phyloP scores from a whole-genome alignment of 1,140 invertebrate species.

The Drosophila lini region DNA sequence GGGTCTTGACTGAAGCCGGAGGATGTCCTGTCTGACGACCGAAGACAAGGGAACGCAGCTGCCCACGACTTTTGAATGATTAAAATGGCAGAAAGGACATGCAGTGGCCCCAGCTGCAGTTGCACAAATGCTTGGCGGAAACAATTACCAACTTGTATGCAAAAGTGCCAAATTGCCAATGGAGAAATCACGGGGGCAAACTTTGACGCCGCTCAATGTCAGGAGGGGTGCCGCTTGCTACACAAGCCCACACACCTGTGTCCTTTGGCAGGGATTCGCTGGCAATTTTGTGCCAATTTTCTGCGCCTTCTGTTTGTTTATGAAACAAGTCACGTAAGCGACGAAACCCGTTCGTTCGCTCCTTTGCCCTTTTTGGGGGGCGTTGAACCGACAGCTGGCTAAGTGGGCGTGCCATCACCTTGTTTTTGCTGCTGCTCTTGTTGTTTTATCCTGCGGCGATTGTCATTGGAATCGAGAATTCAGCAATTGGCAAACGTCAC shows the following conservation, averaged over 20 bases:
- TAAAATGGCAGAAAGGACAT: constrained; percentile 45
- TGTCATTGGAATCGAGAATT: constrained; percentile 78
- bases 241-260: constrained; percentile 7
- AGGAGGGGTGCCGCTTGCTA: constrained; percentile 5
- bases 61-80: constrained; percentile 73
- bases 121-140: constrained; percentile 67
- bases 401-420: constrained; percentile 75
- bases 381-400: constrained; percentile 67
- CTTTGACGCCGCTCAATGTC: constrained; percentile 65
- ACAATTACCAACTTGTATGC: constrained; percentile 80
- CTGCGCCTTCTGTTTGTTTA: constrained; percentile 77
- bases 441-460: constrained; percentile 47
- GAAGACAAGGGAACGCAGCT: constrained; percentile 46
- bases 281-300: constrained; percentile 76
- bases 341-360: constrained; percentile 45
- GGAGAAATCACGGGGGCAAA: constrained; percentile 25
- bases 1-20: constrained; percentile 47
- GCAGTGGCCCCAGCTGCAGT: constrained; percentile 36
- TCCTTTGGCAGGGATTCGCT: constrained; percentile 54
- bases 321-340: constrained; percentile 80
- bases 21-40: constrained; percentile 21
- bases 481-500: constrained; percentile 79
- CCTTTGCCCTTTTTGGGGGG: constrained; percentile 54
- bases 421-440: constrained; percentile 31
- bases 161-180: constrained; percentile 71